phyloP scores from a whole-genome alignment of 2,888 invertebrate genomes.

The Tetragonisca angustula region DNA sequence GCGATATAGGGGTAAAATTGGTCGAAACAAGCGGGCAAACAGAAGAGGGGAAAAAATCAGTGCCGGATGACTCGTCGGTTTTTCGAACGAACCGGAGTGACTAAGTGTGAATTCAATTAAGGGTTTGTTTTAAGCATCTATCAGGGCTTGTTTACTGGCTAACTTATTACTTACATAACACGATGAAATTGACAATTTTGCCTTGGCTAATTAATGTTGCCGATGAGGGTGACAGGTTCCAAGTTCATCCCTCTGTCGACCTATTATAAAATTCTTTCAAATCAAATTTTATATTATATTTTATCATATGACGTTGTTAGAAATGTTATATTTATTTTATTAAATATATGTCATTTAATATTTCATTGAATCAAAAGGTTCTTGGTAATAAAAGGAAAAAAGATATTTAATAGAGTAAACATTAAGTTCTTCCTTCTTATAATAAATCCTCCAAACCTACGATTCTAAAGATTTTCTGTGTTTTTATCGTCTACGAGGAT shows the following conservation, averaged over 20 bases:
- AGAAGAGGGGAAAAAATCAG: slow-evolving; percentile 80
- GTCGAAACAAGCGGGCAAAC: slow-evolving; percentile 67
- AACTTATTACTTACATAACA: slow-evolving; percentile 81
- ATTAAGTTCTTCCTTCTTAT: too few species aligned
- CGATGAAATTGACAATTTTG: slow-evolving; percentile 78
- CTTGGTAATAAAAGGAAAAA: not conserved
- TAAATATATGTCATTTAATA: not conserved
- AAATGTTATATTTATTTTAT: too few species aligned
- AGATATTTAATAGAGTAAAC: not conserved
- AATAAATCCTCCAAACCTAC: too few species aligned
- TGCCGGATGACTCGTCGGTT: slow-evolving; percentile 80
- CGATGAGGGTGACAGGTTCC: not conserved
- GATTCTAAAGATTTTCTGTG: too few species aligned
- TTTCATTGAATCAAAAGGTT: too few species aligned
- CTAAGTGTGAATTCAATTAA: slow-evolving; percentile 84
- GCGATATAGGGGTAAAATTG: slow-evolving; percentile 61
- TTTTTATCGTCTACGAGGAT: not conserved
- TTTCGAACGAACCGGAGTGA: slow-evolving; percentile 77
- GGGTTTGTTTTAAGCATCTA: slow-evolving; percentile 81
- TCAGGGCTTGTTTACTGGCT: slow-evolving; percentile 80
- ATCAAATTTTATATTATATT: not conserved
- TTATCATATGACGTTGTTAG: too few species aligned
- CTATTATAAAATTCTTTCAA: not conserved
- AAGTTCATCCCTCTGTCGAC: not conserved
- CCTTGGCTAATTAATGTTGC: slow-evolving; percentile 58